These are phyloP conservation scores for Drosophila anomalata DNA, from an alignment of 2,888 invertebrate genomes.

Conservation along the genomic window DNA sequence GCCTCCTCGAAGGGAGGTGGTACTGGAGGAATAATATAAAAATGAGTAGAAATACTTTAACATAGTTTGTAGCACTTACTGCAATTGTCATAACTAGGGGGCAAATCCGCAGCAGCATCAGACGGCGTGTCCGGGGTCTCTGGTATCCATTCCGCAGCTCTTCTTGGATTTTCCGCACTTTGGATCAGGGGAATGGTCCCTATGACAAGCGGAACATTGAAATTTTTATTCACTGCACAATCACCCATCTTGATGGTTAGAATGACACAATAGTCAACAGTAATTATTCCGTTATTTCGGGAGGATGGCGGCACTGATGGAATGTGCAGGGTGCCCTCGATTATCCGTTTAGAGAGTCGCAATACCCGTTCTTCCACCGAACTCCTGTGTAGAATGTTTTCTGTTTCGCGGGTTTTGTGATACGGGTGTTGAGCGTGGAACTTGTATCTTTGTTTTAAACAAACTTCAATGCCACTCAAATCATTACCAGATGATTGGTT, in stretches of 20 bases:
- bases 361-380: constrained; percentile 48
- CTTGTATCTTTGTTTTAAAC: constrained; percentile 52
- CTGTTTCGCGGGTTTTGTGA: constrained; percentile 30
- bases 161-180: constrained; percentile 50
- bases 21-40: constrained; percentile 40
- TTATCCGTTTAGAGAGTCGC: constrained; percentile 54
- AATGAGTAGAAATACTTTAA: neutral
- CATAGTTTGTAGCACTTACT: constrained; percentile 45
- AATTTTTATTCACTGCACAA: constrained; percentile 47
- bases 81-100: constrained; percentile 65
- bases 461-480: constrained; percentile 52
- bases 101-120: constrained; percentile 49
- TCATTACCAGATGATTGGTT: constrained; percentile 86
- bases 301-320: constrained; percentile 69
- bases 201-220: constrained; percentile 55
- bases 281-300: constrained; percentile 49
- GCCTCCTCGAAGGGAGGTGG: constrained; percentile 74
- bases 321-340: constrained; percentile 56
- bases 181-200: constrained; percentile 69
- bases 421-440: constrained; percentile 57
- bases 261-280: constrained; percentile 49
- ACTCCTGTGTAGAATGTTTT: constrained; percentile 39
- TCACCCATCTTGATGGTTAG: constrained; percentile 47
- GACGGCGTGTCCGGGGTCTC: constrained; percentile 59
- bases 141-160: constrained; percentile 56